These are phyloP conservation scores for Carapus acus DNA, from an alignment of 2,797 vertebrate genomes.

Conservation along the genomic window DNA sequence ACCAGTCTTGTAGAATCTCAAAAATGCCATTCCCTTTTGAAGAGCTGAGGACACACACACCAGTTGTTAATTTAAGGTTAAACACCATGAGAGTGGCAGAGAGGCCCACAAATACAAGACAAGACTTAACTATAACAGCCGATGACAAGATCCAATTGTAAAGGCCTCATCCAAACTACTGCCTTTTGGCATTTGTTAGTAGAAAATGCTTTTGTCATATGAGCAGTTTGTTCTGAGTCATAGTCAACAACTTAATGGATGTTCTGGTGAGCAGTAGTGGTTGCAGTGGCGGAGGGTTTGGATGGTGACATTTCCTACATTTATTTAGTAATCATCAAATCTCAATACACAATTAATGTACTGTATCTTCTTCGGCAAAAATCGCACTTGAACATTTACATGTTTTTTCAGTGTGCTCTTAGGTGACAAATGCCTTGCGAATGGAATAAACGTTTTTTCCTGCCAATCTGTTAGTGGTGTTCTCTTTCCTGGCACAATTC, in stretches of 20 bases:
- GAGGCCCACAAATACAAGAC: neutral
- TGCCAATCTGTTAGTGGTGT: too few relatives aligned
- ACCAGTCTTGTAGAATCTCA: slow-evolving; percentile 3
- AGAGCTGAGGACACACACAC: neutral
- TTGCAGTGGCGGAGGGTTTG: too few relatives aligned
- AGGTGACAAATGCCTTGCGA: too few relatives aligned
- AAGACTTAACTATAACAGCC: neutral
- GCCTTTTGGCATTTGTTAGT: slow-evolving; percentile 2
- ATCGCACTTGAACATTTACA: too few relatives aligned
- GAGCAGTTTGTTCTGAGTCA: neutral
- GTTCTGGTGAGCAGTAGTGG: too few relatives aligned
- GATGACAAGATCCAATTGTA: neutral
- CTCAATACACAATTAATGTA: too few relatives aligned
- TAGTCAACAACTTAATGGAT: neutral
- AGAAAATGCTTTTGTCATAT: slow-evolving; percentile 1
- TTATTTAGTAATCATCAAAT: too few relatives aligned
- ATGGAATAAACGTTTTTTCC: too few relatives aligned
- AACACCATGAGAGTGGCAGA: neutral
- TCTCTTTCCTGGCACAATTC: too few relatives aligned
- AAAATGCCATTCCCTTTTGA: neutral
- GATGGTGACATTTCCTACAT: too few relatives aligned
- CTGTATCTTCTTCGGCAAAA: too few relatives aligned
- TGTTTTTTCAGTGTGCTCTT: too few relatives aligned
- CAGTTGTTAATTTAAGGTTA: neutral
- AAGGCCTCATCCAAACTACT: neutral